Base-by-base conservation (phyloP, 2,113 vertebrate genomes). In the Oriolus oriolus region DNA sequence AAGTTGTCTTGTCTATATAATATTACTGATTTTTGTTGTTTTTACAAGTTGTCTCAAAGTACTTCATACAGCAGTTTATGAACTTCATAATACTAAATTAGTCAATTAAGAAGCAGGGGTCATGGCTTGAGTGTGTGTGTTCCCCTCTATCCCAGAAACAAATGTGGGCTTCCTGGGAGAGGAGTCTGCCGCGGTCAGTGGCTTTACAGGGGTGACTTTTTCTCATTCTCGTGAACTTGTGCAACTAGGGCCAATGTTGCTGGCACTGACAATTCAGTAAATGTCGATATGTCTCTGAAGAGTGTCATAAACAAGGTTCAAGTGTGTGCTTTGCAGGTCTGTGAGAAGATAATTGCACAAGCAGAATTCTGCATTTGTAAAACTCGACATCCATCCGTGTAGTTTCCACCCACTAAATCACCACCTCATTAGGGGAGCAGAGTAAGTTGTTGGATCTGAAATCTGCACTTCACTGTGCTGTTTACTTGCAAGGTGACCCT, bases 351-450 rank as follows among this genome's bases (percentile, higher is more conserved):
- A 28, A 12, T 24, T 57, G 50, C 20, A 39, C 12, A 41, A 49
- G 20, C 50, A 66, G 60, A 63, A 11, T 71, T 69, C 13, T 56
- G 23, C 35, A 35, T 84, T 65, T 65, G 5, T 74, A 63, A 59
- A 92, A 69, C 17, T 80, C 2, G 0, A 8, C 24, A 76, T 80
- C 26, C 9, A 5, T 57, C 68, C 1, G 0, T 18, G 16, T 41
- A 60, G 28, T 52, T 89, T 80, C 50, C 21, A 47, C 30, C 20
- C 28, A 12, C 27, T 56, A n/a, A 70, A 41, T 84, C 39, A 73
- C 30, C 4, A 1, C 77, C 20, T 74, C 1, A 0, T 8, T 65
- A 35, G 68, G 26, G n/a, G 80, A 74, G 42, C 33, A 81, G 19
- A 70, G 41, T 47, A 47, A 74, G 27, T 56, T 61, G 10, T 7